Conservation (phyloP, 2,797 vertebrate genomes). For the Adelosebastes latens region DNA sequence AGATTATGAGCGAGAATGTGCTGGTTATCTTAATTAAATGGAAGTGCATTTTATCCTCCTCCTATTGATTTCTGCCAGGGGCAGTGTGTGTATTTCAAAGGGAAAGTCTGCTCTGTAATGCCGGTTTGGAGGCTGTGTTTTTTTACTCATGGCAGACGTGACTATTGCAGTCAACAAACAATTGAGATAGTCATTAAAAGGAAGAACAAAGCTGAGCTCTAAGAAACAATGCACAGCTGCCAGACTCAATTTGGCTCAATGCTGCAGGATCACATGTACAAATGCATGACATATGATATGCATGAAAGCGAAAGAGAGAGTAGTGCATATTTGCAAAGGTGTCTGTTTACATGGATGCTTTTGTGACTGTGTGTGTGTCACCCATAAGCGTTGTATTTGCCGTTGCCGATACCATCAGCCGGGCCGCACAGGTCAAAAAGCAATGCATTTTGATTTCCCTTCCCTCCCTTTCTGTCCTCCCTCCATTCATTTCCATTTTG, state of each 20-base stretch:
- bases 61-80: conserved; percentile 72
- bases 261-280: conserved; percentile 2
- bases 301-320: not conserved
- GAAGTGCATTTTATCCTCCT: conserved; percentile 73
- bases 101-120: conserved; percentile 30
- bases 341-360: conserved; percentile 20
- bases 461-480: conserved; percentile 19
- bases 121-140: conserved; percentile 14
- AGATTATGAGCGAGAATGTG: conserved; percentile 69
- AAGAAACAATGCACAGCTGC: conserved; percentile 40
- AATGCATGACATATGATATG: conserved; percentile 29
- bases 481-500: conserved; percentile 62
- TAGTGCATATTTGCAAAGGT: conserved; percentile 13
- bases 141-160: conserved; percentile 9
- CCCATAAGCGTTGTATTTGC: conserved; percentile 7
- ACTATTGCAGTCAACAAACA: conserved; percentile 49
- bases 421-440: conserved; percentile 28
- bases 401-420: conserved; percentile 9
- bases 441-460: conserved; percentile 35
- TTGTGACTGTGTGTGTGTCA: conserved; percentile 7
- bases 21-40: conserved; percentile 83
- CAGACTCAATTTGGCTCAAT: conserved; percentile 31
- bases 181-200: conserved; percentile 37
- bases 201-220: conserved; percentile 31
- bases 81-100: conserved; percentile 65